phyloP scores from a whole-genome alignment of 2,888 invertebrate genomes.

The Trachelus tabidus region DNA sequence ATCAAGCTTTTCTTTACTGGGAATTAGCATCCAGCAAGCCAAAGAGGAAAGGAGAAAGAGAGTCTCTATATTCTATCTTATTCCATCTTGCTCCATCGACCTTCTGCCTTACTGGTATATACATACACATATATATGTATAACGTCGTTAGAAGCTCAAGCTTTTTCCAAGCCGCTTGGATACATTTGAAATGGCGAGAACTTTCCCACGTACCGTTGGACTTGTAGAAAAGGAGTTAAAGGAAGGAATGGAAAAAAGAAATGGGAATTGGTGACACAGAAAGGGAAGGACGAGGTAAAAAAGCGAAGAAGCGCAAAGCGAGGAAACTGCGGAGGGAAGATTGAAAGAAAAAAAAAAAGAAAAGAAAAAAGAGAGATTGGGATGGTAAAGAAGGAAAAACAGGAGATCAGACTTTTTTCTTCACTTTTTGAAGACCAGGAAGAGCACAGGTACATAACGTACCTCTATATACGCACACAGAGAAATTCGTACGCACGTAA shows the following conservation, averaged over 20 bases:
- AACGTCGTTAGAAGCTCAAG: not conserved
- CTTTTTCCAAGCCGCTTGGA: not conserved
- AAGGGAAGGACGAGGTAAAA: not conserved
- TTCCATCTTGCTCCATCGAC: too few relatives aligned
- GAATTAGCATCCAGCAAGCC: not conserved
- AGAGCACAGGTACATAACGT: not conserved
- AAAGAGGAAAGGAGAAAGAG: not conserved
- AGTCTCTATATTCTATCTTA: too few relatives aligned
- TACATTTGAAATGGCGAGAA: not conserved
- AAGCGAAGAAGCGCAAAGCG: not conserved
- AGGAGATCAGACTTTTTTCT: not conserved
- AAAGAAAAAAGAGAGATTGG: not conserved
- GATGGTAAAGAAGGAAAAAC: not conserved
- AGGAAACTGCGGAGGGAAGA: not conserved
- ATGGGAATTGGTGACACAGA: not conserved
- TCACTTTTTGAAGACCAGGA: not conserved
- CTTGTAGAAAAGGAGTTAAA: not conserved
- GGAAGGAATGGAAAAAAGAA: not conserved
- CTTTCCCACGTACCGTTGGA: not conserved
- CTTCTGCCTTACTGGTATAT: too few relatives aligned
- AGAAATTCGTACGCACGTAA: not conserved
- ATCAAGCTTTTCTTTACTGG: not conserved
- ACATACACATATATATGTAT: not conserved
- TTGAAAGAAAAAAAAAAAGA: not conserved
- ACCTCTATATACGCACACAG: not conserved